These are phyloP conservation scores for Anoplolepis gracilipes DNA, from an alignment of 1,140 invertebrate species.

Conservation along the genomic window DNA sequence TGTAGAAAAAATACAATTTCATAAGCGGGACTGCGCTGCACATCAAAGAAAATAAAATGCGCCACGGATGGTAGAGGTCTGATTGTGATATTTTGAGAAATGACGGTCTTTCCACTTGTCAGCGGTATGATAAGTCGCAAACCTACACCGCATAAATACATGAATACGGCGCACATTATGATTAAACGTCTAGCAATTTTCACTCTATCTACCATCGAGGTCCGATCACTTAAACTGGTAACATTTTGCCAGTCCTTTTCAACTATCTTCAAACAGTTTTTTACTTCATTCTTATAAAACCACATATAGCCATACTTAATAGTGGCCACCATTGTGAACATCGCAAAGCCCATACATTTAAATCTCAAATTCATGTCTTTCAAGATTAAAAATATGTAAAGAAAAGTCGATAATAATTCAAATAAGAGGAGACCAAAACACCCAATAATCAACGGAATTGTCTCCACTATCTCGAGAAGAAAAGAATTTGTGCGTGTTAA, in stretches of 20 bases:
- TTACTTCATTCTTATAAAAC: neutral
- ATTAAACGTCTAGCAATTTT: constrained; percentile 8
- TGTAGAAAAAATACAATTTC: constrained; percentile 67
- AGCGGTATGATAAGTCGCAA: constrained; percentile 65
- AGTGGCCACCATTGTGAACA: neutral
- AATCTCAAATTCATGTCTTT: neutral
- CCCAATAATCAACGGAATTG: neutral
- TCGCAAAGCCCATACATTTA: neutral
- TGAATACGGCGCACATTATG: neutral
- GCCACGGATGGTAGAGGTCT: constrained; percentile 47
- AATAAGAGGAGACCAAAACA: neutral
- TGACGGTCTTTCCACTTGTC: constrained; percentile 49
- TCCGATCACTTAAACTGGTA: neutral
- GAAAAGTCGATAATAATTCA: neutral
- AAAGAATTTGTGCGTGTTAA: neutral
- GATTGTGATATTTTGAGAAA: constrained; percentile 58
- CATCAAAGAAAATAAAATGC: constrained; percentile 60
- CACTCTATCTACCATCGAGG: neutral
- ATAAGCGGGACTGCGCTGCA: constrained; percentile 54
- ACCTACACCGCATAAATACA: constrained; percentile 19
- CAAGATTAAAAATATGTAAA: constrained; percentile 3
- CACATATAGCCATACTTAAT: neutral
- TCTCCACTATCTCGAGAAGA: neutral
- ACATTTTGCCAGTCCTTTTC: constrained; percentile 17
- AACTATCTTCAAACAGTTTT: neutral